A percentile compares a stretch with the other conserved stretches of the same genome.
These are phyloP conservation scores for Meteorus colon DNA, from an alignment of 2,888 invertebrate species.

Conservation along the genomic window DNA sequence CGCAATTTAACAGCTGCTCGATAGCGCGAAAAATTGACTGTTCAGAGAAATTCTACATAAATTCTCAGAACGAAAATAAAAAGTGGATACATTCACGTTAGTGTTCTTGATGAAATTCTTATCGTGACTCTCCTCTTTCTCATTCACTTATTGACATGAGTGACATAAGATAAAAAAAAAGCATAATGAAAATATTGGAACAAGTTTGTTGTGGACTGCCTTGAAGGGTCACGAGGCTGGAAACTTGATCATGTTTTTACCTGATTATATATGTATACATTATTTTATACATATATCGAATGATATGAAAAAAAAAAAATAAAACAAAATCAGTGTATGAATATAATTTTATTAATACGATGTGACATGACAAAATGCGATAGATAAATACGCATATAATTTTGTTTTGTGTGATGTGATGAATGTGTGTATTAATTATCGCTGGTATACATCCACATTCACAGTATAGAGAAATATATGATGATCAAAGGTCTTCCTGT, in stretches of 20 bases:
- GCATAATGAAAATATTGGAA: not conserved
- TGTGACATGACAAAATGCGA: slow-evolving; percentile 1
- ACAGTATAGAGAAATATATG: not conserved
- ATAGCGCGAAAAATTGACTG: no score
- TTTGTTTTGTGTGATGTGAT: slow-evolving; percentile 3
- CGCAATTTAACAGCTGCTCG: no score
- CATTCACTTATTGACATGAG: no score
- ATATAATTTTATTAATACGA: not conserved
- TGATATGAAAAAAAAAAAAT: not conserved
- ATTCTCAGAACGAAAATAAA: no score
- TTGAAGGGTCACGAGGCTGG: slow-evolving; percentile 27
- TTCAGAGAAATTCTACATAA: no score
- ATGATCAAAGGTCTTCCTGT: slow-evolving; percentile 26
- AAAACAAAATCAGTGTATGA: not conserved
- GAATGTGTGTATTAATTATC: not conserved
- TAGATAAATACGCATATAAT: not conserved
- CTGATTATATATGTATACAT: slow-evolving; percentile 2
- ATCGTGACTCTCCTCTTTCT: no score
- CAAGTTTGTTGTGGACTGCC: slow-evolving; percentile 23
- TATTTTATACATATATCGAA: not conserved
- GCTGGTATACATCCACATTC: not conserved
- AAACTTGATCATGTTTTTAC: not conserved
- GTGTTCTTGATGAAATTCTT: no score
- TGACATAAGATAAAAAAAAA: not conserved
- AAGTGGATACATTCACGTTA: no score